phyloP scores from a whole-genome alignment of 2,113 vertebrate genomes.

The Alethe castanea region DNA sequence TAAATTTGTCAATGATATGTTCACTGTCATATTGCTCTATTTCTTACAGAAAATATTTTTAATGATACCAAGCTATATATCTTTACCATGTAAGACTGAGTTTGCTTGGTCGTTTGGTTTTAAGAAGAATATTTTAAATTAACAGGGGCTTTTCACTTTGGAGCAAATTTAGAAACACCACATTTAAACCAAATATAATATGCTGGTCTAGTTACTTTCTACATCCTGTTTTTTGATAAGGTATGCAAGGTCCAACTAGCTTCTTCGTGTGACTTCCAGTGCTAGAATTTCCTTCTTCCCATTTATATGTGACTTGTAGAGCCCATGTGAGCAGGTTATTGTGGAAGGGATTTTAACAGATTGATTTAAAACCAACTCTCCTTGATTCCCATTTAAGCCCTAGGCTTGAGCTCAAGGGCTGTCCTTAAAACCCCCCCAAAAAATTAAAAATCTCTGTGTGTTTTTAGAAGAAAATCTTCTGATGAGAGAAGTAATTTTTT shows the following conservation, averaged over 20 bases:
- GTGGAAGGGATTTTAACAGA: neutral
- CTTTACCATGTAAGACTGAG: neutral
- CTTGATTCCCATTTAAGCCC: neutral
- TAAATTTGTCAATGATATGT: conserved; percentile 15
- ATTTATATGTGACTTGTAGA: neutral
- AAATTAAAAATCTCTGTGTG: neutral
- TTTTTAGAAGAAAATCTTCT: neutral
- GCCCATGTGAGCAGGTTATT: neutral
- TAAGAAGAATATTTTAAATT: conserved; percentile 3
- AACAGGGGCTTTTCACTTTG: neutral
- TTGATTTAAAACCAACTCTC: neutral
- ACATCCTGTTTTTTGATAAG: neutral
- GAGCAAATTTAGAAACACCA: neutral
- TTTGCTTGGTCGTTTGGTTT: neutral
- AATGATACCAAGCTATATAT: neutral
- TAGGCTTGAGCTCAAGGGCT: neutral
- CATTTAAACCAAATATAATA: conserved; percentile 1
- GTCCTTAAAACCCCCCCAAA: neutral
- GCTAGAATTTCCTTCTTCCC: neutral
- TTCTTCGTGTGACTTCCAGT: neutral
- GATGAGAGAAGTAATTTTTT: neutral
- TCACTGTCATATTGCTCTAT: neutral
- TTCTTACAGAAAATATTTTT: conserved; percentile 40
- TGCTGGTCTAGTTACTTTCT: neutral
- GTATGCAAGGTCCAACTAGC: neutral